phyloP scores from a whole-genome alignment of 2,113 vertebrate genomes.

The Elaphurus davidianus region DNA sequence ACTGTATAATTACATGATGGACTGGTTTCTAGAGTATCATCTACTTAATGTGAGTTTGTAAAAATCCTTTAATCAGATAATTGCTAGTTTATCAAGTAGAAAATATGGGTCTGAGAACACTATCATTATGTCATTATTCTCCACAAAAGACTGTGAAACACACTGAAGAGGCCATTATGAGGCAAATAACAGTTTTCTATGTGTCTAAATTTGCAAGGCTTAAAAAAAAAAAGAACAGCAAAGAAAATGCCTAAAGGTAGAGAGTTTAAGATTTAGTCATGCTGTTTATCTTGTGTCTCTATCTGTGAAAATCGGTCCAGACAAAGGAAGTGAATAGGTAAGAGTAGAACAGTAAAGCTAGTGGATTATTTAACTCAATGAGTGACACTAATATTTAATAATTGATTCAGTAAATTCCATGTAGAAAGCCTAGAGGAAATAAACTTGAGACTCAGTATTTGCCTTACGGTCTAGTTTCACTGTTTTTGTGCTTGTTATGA shows the following conservation, averaged over 20 bases:
- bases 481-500: background rate
- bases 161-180: conserved; percentile 67
- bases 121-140: conserved; percentile 74
- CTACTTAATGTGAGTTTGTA: conserved; percentile 70
- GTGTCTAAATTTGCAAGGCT: conserved; percentile 70
- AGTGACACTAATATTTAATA: background rate
- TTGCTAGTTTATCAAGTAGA: conserved; percentile 76
- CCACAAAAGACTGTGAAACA: conserved; percentile 66
- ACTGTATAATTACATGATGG: conserved; percentile 65
- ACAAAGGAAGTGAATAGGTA: background rate
- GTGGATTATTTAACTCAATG: background rate
- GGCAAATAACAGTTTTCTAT: conserved; percentile 69
- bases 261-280: conserved; percentile 12
- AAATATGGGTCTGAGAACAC: conserved; percentile 74
- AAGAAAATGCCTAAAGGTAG: conserved; percentile 35
- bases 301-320: background rate
- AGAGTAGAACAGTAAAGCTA: background rate
- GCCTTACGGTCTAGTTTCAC: background rate
- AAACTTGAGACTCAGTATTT: background rate
- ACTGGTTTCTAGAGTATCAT: conserved; percentile 71
- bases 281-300: background rate
- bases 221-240: conserved; percentile 27
- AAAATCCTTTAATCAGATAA: conserved; percentile 77
- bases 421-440: background rate
- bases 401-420: background rate